Evolutionary conservation across 2,797 vertebrate genomes (phyloP), one percentile per base, ranked within the genome.

Genomic region (Vespertilio murinus): DNA sequence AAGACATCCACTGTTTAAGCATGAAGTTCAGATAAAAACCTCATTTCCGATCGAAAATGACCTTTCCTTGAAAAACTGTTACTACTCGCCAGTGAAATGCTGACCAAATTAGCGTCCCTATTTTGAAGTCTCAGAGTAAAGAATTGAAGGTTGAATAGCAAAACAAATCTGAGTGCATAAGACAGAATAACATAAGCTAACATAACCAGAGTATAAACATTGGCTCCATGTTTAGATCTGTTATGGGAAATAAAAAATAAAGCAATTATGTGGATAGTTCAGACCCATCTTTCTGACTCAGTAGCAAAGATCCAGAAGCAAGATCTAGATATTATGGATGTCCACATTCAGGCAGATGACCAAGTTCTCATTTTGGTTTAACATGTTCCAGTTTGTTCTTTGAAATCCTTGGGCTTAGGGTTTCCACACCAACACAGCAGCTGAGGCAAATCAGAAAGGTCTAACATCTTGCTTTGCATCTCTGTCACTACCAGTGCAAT

Each of bases 121-220:
- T 49, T 90, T 64, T 88, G 22, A 92, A 94, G 88, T 88, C 14
- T 87, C 40, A 67, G 38, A 91, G 75, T 67, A 84, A 89, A 92
- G 20, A 86, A 64, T 49, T 90, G n/a, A 93, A 74, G 56, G 42
- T 45, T 87, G 28, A 85, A 52, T 84, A 82, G 47, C n/a, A 49
- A 93, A 61, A 54, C 7, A 8, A 71, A 20, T 38, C 5, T 78
- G 42, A 38, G 11, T 73, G 11, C 4, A 12, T 65, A 87, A 28
- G 11, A 90, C 70, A 16, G 16, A 25, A 71, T 85, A 74, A 23
- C 59, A 40, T 52, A 88, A 30, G 11, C 6, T 75, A 40, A 42
- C 5, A 7, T 23, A 88, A 92, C 20, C 12, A 42, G 70, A 81
- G n/a, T 54, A 13, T 87, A 77, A 83, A 82, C 30, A 71, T 77